Conservation (phyloP, 2,888 invertebrate genomes). For the Agrotis puta region DNA sequence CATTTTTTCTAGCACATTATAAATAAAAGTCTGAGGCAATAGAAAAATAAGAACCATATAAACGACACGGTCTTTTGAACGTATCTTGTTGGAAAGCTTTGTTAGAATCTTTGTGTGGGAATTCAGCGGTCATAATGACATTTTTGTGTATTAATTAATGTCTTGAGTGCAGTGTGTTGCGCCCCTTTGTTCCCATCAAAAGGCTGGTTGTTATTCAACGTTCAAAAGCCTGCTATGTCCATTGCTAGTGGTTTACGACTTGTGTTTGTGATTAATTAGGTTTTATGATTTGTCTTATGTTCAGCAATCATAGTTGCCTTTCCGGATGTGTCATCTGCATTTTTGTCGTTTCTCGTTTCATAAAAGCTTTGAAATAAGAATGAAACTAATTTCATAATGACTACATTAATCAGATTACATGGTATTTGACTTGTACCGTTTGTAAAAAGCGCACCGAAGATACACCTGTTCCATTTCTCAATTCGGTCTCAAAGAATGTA, state of each 20-base stretch:
- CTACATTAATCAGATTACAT: constrained; percentile 40
- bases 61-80: constrained; percentile 48
- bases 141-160: constrained; percentile 79
- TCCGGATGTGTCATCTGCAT: neutral
- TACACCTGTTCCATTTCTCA: constrained; percentile 58
- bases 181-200: constrained; percentile 70
- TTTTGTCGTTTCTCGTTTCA: neutral
- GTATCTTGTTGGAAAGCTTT: constrained; percentile 50
- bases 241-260: constrained; percentile 49
- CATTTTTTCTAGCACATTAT: constrained; percentile 49
- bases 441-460: constrained; percentile 37
- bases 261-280: constrained; percentile 49
- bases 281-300: constrained; percentile 21
- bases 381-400: constrained; percentile 11
- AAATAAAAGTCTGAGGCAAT: constrained; percentile 45
- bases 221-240: constrained; percentile 58
- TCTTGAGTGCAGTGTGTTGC: constrained; percentile 60
- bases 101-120: constrained; percentile 70
- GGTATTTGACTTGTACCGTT: constrained; percentile 36
- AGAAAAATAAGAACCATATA: constrained; percentile 50
- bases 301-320: neutral
- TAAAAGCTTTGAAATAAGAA: neutral
- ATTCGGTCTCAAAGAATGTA: constrained; percentile 61
- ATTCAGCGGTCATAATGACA: constrained; percentile 68
- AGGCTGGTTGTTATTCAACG: constrained; percentile 62